Conservation (phyloP, 2,888 invertebrate genomes). For the Catotricha subobsoleta region DNA sequence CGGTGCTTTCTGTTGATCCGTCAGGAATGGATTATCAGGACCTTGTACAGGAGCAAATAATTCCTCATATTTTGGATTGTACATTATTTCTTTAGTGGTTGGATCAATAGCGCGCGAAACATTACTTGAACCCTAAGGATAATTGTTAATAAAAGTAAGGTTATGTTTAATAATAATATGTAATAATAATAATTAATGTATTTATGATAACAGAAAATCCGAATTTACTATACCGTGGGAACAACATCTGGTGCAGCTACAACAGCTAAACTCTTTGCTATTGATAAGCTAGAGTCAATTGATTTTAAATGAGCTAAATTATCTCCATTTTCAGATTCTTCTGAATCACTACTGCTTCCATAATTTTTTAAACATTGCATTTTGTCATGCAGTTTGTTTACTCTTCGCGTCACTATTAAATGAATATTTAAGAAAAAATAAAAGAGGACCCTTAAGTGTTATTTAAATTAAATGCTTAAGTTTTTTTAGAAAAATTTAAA, state of each 20-base stretch:
- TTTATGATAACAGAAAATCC: not conserved
- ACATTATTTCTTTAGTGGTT: constrained; percentile 60
- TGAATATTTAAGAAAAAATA: not conserved
- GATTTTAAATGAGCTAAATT: constrained; percentile 37
- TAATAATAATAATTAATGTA: constrained; percentile 7
- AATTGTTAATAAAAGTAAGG: not conserved
- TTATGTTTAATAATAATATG: not conserved
- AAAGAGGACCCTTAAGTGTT: too few relatives aligned
- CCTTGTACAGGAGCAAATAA: constrained; percentile 82
- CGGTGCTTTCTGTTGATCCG: constrained; percentile 68
- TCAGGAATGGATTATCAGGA: constrained; percentile 84
- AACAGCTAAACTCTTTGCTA: constrained; percentile 46
- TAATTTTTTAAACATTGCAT: constrained; percentile 63
- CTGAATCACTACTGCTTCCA: constrained; percentile 41
- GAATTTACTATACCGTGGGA: constrained; percentile 43
- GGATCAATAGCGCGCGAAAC: constrained; percentile 57
- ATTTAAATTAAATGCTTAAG: too few relatives aligned
- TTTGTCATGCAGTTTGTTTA: constrained; percentile 14
- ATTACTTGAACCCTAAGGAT: constrained; percentile 48
- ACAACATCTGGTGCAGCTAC: constrained; percentile 72
- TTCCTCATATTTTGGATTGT: constrained; percentile 90
- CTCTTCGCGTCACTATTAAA: not conserved
- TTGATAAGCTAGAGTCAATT: constrained; percentile 36
- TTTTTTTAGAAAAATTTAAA: too few relatives aligned
- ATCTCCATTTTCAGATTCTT: constrained; percentile 1